A percentile compares a stretch with the other conserved stretches of the same genome.
Evolutionary conservation across 2,888 invertebrate genomes (phyloP).

Genomic region (Agrypnus murinus): DNA sequence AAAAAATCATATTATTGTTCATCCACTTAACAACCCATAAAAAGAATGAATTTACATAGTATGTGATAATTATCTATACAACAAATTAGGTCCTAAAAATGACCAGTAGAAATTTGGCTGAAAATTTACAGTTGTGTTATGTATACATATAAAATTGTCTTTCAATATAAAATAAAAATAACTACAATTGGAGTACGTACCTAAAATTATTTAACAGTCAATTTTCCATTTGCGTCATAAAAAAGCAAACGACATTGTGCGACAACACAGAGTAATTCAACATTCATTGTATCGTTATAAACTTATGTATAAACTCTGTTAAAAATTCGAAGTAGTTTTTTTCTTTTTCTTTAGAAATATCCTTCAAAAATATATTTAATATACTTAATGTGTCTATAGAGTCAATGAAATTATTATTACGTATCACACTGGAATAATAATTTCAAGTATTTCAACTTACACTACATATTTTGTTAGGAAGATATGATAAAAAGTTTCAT

Average conservation of each 20-base stretch:
- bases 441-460: conserved; percentile 34
- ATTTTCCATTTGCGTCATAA: conserved; percentile 26
- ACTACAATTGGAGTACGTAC: conserved; percentile 40
- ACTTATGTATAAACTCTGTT: conserved; percentile 22
- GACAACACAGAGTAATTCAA: conserved; percentile 5
- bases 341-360: background rate
- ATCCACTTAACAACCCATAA: conserved; percentile 43
- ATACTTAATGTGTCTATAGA: conserved; percentile 21
- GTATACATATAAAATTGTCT: conserved; percentile 41
- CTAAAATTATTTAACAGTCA: conserved; percentile 43
- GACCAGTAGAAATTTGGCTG: conserved; percentile 36
- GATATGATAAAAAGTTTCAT: conserved; percentile 34
- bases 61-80: conserved; percentile 20
- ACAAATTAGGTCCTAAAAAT: conserved; percentile 39
- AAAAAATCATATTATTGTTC: conserved; percentile 36
- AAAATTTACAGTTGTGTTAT: conserved; percentile 28
- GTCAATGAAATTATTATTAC: conserved; percentile 34
- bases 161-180: conserved; percentile 40
- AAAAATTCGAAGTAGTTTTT: conserved; percentile 19
- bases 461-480: conserved; percentile 24
- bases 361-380: conserved; percentile 36
- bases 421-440: conserved; percentile 34
- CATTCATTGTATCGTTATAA: conserved; percentile 10
- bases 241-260: conserved; percentile 36
- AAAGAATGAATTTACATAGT: conserved; percentile 32